Evolutionary conservation across 2,113 vertebrate genomes (phyloP).

Genomic region (Zosterops lateralis): DNA sequence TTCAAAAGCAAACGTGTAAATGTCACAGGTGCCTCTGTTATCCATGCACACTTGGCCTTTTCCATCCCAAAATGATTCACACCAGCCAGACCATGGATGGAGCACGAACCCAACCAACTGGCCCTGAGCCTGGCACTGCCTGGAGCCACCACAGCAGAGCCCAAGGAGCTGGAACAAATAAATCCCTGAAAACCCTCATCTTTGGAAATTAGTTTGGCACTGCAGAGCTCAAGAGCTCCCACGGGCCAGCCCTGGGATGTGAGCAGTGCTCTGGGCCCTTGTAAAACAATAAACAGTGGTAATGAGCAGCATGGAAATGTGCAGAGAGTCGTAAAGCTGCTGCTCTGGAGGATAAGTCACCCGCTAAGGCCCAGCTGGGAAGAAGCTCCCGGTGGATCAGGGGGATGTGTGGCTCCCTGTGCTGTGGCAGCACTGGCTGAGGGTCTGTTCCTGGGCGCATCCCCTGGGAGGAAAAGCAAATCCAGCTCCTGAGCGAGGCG

Average conservation of each 20-base stretch:
- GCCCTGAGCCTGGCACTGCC: neutral
- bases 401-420: accelerated
- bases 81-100: neutral
- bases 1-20: neutral
- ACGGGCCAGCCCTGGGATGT: neutral
- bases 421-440: accelerated
- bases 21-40: neutral
- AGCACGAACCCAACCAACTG: accelerated
- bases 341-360: neutral
- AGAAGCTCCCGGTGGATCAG: accelerated
- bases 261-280: neutral
- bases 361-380: neutral
- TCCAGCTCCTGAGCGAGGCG: neutral
- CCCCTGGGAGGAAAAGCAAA: neutral
- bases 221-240: neutral
- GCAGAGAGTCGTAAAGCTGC: neutral
- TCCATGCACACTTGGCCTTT: accelerated
- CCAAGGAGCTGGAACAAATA: neutral
- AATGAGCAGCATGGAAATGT: neutral
- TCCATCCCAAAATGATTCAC: neutral
- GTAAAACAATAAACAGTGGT: neutral
- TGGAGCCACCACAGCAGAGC: neutral
- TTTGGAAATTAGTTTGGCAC: neutral
- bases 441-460: accelerated
- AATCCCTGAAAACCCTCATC: neutral